Evolutionary conservation across 2,797 vertebrate species (phyloP).

Genomic region (Darevskia mixta): DNA sequence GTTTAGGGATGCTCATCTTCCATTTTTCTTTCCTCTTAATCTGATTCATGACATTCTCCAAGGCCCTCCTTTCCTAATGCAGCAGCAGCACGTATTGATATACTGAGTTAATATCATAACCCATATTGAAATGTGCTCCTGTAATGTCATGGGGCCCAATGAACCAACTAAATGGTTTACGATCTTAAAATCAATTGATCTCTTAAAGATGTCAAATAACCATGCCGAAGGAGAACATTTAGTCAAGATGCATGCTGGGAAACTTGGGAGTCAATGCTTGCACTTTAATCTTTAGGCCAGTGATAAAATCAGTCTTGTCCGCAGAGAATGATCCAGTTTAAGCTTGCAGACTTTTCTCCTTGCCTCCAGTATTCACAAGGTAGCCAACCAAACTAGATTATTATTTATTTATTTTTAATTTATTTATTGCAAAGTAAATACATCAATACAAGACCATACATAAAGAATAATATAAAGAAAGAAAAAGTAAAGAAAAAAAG

Average conservation of each 20-base stretch:
- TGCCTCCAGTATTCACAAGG: neutral
- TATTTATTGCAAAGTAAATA: too few species aligned
- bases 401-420: too few species aligned
- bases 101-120: slow-evolving; percentile 60
- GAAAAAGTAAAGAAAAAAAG: too few species aligned
- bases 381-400: neutral
- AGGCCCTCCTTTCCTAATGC: slow-evolving; percentile 62
- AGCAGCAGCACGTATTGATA: slow-evolving; percentile 46
- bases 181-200: slow-evolving; percentile 61
- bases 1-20: slow-evolving; percentile 53
- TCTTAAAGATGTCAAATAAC: slow-evolving; percentile 46
- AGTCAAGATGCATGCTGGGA: slow-evolving; percentile 32
- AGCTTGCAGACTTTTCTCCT: neutral
- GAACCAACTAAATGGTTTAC: slow-evolving; percentile 51
- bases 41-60: slow-evolving; percentile 60
- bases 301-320: neutral
- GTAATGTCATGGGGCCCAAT: neutral
- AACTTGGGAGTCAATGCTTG: slow-evolving; percentile 27
- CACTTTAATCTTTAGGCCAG: slow-evolving; percentile 19
- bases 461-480: too few species aligned
- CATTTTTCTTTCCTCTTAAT: slow-evolving; percentile 56
- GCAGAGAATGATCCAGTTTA: neutral
- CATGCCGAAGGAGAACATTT: slow-evolving; percentile 49
- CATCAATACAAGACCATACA: too few species aligned
- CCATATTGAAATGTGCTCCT: slow-evolving; percentile 47